Evolutionary conservation across 2,113 vertebrate genomes (phyloP), one percentile per base, ranked within the genome.

Genomic region (Corythoichthys haematopterus): DNA sequence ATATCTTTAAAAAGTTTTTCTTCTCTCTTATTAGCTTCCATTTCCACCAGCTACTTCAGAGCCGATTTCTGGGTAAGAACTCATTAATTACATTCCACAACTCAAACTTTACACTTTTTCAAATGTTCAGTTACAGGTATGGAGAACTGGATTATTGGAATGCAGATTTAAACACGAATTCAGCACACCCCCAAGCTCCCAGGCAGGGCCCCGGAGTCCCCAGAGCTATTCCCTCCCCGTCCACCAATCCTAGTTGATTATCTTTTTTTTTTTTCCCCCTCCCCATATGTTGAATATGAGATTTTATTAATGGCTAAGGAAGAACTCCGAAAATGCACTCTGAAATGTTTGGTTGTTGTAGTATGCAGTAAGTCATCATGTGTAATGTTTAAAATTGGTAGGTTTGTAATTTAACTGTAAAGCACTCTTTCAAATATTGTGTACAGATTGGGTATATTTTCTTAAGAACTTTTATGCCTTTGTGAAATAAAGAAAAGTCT

Each of bases 201-300:
- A 47, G 1, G 36, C 90, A 92, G 46, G 89, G 91, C 2, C 90
- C 91, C 0, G 91, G 91, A 33, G 88, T 88, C 2, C 91, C 91
- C 6, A 85, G 3, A 83, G 81, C 90, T 37, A 90, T 92, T 62
- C 84, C 82, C 14, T 3, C 78, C 0, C 71, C 0, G 56, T 0
- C 20, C 11, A 12, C 36, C 13, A 1, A 12, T 0, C 0, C 80
- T 43, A 83, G 67, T 35, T 0, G 36, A 1, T 14, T 71, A 69
- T 71, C 33, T 36, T 3, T 65, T 67, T 46, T 48, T 8, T 20
- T 20, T 6, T 11, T 64, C 20, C 20, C 20, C 20, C 20, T 28
- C 20, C 20, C 20, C 20, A 10, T 65, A 38, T 57, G 58, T 4
- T 53, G 1, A 57, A 70, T 50, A 12, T 65, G 7, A 55, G 3